Evolutionary conservation across 2,888 invertebrate genomes (phyloP), one percentile per base, ranked within the genome.

Genomic region (Magallana nippona): DNA sequence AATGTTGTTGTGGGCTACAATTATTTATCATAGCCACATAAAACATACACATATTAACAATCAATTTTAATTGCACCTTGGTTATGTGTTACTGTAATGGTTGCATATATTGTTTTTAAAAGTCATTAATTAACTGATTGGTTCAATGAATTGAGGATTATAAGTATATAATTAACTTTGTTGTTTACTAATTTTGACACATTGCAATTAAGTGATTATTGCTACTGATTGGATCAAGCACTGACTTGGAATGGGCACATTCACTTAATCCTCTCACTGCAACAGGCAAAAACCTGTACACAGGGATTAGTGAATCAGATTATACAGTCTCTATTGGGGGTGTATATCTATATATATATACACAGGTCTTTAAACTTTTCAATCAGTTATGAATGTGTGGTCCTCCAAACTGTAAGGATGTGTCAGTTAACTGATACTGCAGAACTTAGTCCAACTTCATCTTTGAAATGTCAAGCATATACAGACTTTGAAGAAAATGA

Each of bases 151-250:
- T 71, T 15, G 27, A 71, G 58, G n/a, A 78, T 58, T 82, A 5
- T 78, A 82, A 63, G 57, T 32, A 78, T 57, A n/a, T 82, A 82
- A 82, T 82, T 78, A 77, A 57, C 79, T 79, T 78, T 17, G 78
- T 82, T 82, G 78, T 62, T 17, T 78, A 32, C n/a, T 58, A 82
- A 71, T 63, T 55, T 11, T 3, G 44, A 62, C 17, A 32, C 63
- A 44, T 15, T 81, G 81, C 2, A 81, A 55, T 81, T 62, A 60
- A 62, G 60, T 81, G 63, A 81, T 81, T 81, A 81, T 62, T 60
- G 19, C n/a, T 62, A n/a, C 62, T 62, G 22, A 62, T 78, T 32
- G 27, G 11, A 10, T 57, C n/a, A 27, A 27, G 71, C 71, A 71
- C 71, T 15, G 17, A 22, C 71, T 71, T 27, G 71, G 71, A 71